Evolutionary conservation across 2,888 invertebrate species (phyloP), one percentile per base, ranked within the genome.

Genomic region (Geotrupes spiniger): DNA sequence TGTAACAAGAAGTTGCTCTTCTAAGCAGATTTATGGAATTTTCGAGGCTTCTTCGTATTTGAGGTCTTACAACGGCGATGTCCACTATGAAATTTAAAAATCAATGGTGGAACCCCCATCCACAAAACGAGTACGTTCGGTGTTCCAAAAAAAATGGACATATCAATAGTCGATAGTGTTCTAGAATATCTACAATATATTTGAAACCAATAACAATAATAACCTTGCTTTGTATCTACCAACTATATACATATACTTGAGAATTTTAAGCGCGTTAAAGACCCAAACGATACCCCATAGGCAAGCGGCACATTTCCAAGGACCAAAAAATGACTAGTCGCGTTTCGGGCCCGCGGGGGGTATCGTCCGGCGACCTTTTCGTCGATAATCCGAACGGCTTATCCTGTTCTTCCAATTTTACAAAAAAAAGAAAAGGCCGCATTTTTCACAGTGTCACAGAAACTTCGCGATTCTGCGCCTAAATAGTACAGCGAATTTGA

Each of bases 401-500:
- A 59, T 64, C 62, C 62, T 58, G 63, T 63, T 65, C 69, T 69
- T 68, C 66, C 66, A 57, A 47, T 45, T 48, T 47, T 43, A 52
- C 50, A 50, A 46, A 17, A 49, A 28, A 31, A n/a, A n/a, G n/a
- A n/a, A 50, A 9, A 41, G 31, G 27, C 8, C 28, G 15, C 41
- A 27, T 41, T 26, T 41, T 27, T 28, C 28, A 38, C 29, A 45
- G 40, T 39, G 50, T 42, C 49, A 47, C 47, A 43, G 26, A 40
- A 47, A 45, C 40, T 52, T 49, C 44, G 46, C 43, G 44, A 47
- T 48, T 42, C 43, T 44, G 48, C 46, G 52, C 50, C 49, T 54
- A 54, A 52, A 21, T 42, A 52, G 45, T 48, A 54, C 47, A 54
- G 51, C 51, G 51, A 54, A 51, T 37, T 38, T 46, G 29, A 50